Evolutionary conservation across 2,113 vertebrate species (phyloP).

Genomic region (Ellobius talpinus): DNA sequence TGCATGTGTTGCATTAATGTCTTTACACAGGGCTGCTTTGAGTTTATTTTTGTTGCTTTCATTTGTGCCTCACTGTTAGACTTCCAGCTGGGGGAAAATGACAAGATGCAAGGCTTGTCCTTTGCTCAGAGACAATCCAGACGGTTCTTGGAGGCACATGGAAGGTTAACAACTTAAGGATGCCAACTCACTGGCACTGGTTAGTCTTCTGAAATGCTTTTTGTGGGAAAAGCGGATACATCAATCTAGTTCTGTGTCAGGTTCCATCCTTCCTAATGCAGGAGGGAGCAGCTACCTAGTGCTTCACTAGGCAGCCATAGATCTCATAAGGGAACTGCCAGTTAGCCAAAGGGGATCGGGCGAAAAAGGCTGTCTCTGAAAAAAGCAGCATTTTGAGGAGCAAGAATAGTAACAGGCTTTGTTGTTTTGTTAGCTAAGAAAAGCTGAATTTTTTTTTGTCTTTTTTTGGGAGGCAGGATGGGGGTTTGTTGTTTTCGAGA

Average conservation of each 20-base stretch:
- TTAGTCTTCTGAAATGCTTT: slow-evolving; percentile 35
- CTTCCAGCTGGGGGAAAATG: slow-evolving; percentile 71
- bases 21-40: slow-evolving; percentile 68
- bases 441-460: neutral
- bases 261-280: neutral
- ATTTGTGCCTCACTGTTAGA: slow-evolving; percentile 77
- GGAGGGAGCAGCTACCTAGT: neutral
- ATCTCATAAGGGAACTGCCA: neutral
- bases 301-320: neutral
- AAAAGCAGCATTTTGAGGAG: slow-evolving; percentile 61
- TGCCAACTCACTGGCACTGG: slow-evolving; percentile 46
- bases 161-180: slow-evolving; percentile 46
- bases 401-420: slow-evolving; percentile 48
- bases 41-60: slow-evolving; percentile 84
- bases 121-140: slow-evolving; percentile 72
- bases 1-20: slow-evolving; percentile 74
- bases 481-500: neutral
- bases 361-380: slow-evolving; percentile 59
- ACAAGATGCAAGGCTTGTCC: slow-evolving; percentile 73
- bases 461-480: neutral
- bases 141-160: slow-evolving; percentile 63
- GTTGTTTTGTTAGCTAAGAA: slow-evolving; percentile 62
- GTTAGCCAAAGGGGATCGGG: slow-evolving; percentile 38
- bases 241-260: neutral
- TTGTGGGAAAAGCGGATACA: slow-evolving; percentile 7